Percentiles rank a stretch among this genome's conserved stretches.
Evolutionary conservation across 2,113 vertebrate species (phyloP).

Genomic region (Neotoma lepida): DNA sequence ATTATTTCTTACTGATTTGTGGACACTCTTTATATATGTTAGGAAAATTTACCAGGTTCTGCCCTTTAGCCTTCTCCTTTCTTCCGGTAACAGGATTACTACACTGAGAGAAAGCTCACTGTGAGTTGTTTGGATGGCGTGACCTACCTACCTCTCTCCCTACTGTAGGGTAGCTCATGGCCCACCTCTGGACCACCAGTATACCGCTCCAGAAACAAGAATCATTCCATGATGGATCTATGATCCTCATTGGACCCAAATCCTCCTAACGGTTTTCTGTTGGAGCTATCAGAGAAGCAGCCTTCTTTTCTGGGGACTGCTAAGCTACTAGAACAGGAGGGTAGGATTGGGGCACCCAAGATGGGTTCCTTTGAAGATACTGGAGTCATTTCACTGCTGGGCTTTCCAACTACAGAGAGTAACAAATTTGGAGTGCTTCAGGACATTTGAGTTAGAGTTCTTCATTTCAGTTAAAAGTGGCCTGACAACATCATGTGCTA

Average conservation of each 20-base stretch:
- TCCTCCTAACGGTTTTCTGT: neutral
- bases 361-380: neutral
- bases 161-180: too few relatives aligned
- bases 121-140: neutral
- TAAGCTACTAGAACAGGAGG: neutral
- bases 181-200: neutral
- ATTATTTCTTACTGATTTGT: neutral
- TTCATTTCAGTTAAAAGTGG: neutral
- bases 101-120: neutral
- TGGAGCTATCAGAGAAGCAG: neutral
- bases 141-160: neutral
- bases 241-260: neutral
- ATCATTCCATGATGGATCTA: neutral
- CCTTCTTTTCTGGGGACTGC: neutral
- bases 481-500: neutral
- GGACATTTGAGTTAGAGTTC: neutral
- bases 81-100: neutral
- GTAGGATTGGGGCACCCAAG: neutral
- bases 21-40: conserved; percentile 36
- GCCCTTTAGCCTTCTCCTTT: neutral
- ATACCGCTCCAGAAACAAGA: neutral
- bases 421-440: neutral
- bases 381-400: neutral
- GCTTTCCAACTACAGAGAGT: neutral
- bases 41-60: neutral